Conservation (phyloP, 2,888 invertebrate genomes). For the Melanophora roralis region DNA sequence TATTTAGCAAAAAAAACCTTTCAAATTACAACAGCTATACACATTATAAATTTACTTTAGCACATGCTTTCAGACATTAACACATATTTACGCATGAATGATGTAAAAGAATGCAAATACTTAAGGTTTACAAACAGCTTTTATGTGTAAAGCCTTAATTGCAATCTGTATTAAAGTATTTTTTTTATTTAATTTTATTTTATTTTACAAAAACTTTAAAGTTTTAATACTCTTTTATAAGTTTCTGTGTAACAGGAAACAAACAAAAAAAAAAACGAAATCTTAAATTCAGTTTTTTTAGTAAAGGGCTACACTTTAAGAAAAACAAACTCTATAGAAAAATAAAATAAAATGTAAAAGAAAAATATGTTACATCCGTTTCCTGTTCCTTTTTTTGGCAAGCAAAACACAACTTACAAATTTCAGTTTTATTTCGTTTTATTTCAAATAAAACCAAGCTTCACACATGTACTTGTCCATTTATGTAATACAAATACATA, state of each 20-base stretch:
- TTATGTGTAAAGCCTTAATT: conserved; percentile 44
- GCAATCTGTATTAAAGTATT: no score
- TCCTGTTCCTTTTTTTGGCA: conserved; percentile 40
- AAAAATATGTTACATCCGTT: conserved; percentile 59
- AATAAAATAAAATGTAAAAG: conserved; percentile 38
- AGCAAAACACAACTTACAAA: conserved; percentile 49
- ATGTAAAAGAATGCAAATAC: no score
- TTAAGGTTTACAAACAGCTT: not conserved
- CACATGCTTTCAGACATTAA: no score
- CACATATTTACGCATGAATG: not conserved
- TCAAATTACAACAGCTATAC: no score
- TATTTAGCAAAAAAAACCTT: no score
- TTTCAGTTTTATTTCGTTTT: not conserved
- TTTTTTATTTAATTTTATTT: not conserved
- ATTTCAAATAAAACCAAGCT: conserved; percentile 12
- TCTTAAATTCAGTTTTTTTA: conserved; percentile 17
- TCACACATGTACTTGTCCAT: not conserved
- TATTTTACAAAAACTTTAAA: not conserved
- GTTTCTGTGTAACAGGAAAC: no score
- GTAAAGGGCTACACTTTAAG: not conserved
- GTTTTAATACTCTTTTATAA: no score
- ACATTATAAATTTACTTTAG: no score
- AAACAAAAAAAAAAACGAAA: not conserved
- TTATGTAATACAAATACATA: no score
- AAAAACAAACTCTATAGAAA: not conserved